phyloP scores from a whole-genome alignment of 2,113 vertebrate genomes.

The Struthidea cinerea region DNA sequence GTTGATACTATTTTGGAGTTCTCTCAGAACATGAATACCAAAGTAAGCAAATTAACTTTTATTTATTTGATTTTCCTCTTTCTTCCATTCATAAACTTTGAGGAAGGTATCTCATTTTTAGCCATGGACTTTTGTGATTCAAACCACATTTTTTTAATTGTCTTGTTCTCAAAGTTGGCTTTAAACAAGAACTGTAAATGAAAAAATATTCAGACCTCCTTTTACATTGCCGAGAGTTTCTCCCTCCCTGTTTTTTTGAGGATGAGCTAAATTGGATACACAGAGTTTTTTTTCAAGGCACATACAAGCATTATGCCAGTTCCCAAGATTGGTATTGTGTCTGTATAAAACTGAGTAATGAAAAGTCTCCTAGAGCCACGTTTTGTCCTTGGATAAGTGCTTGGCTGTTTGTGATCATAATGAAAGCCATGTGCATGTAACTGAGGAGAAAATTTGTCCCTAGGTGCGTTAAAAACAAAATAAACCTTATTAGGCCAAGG shows the following conservation, averaged over 20 bases:
- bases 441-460: slow-evolving; percentile 34
- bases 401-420: not conserved
- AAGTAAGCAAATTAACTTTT: slow-evolving; percentile 81
- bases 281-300: not conserved
- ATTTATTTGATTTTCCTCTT: slow-evolving; percentile 64
- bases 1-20: slow-evolving; percentile 99
- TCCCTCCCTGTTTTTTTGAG: not conserved
- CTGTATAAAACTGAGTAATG: slow-evolving; percentile 37
- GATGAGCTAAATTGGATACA: slow-evolving; percentile 50
- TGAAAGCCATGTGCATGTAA: not conserved
- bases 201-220: slow-evolving; percentile 36
- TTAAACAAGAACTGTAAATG: slow-evolving; percentile 51
- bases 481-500: slow-evolving; percentile 18
- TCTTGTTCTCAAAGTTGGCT: slow-evolving; percentile 47
- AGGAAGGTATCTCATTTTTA: slow-evolving; percentile 83
- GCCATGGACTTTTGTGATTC: slow-evolving; percentile 58
- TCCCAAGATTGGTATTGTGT: slow-evolving; percentile 16
- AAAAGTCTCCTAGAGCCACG: slow-evolving; percentile 41
- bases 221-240: slow-evolving; percentile 32
- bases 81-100: slow-evolving; percentile 81
- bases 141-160: slow-evolving; percentile 54
- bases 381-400: slow-evolving; percentile 36
- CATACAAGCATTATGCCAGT: slow-evolving; percentile 39
- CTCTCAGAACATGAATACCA: slow-evolving; percentile 99
- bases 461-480: slow-evolving; percentile 3